A percentile compares a stretch with the other conserved stretches of the same genome.
phyloP scores from a whole-genome alignment of 2,113 vertebrate species.

The Serinus canaria region DNA sequence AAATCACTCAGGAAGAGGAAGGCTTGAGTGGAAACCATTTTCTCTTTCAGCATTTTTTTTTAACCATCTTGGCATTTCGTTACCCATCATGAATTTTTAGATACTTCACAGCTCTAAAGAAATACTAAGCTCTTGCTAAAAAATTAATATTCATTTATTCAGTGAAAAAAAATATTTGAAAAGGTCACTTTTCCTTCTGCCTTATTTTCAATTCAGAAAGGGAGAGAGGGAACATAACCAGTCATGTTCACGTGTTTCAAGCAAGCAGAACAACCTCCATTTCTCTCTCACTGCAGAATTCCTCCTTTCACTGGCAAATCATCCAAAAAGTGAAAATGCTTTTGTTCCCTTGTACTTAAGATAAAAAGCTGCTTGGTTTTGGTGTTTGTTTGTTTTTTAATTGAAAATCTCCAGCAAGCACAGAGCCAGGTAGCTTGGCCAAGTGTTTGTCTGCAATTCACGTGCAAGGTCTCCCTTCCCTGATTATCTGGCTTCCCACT shows the following conservation, averaged over 20 bases:
- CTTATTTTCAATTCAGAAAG: neutral
- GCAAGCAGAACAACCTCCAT: neutral
- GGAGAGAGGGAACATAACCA: neutral
- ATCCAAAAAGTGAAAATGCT: neutral
- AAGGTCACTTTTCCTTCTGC: neutral
- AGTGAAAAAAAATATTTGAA: neutral
- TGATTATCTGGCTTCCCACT: neutral
- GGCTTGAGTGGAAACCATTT: constrained; percentile 40
- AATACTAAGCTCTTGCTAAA: neutral
- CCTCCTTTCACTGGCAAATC: neutral
- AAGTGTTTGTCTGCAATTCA: neutral
- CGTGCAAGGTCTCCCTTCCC: neutral
- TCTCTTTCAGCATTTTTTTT: neutral
- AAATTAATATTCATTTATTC: neutral
- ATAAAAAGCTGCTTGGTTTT: neutral
- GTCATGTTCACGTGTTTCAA: neutral
- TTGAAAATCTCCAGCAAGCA: neutral
- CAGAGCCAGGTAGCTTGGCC: neutral
- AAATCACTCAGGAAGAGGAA: constrained; percentile 22
- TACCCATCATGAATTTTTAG: neutral
- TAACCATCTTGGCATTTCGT: neutral
- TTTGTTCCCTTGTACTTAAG: neutral
- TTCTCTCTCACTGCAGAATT: neutral
- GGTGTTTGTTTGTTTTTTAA: neutral
- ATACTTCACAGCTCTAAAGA: neutral